Base-by-base conservation (phyloP, 2,113 vertebrate genomes). In the Sander vitreus region DNA sequence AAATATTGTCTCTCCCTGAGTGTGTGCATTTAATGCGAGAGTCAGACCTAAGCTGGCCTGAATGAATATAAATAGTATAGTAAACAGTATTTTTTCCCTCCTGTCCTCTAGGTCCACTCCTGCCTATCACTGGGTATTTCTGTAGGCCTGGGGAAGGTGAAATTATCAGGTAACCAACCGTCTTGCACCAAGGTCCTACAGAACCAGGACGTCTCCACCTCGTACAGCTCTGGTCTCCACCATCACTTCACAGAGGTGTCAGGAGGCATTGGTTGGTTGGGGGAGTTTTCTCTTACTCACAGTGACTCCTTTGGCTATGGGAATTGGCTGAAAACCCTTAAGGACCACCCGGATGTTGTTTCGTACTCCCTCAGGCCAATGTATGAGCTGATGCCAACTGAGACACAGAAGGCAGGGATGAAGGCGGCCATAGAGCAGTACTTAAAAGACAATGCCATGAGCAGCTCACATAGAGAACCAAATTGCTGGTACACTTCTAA, bases 71-170 rank as follows among this genome's bases (percentile, higher is more conserved):
- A 33, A 33, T 33, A 33, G 30, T 33, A 33, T 33, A 33, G 30
- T 33, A 33, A 33, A 5, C 30, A 1, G 30, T 33, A 33, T 33
- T 1, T 75, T 27, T 30, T 3, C 25, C 16, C 3, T 71, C 15
- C 9, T 79, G 30, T 77, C 54, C 3, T 63, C 25, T n/a, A 92
- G 91, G 83, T 77, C 1, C 60, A 84, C 60, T 27, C 70, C 65
- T 94, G 94, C 72, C 72, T 95, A n/a, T 84, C 65, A 1, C 2
- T 33, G 7, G 93, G 93, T n/a, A 0, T 92, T 1, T 57, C 39
- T 8, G 6, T 85, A 0, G 86, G 81, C 5, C 63, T 91, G 25
- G 89, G 88, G 0, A 78, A 58, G 47, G 0, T 45, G 0, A 23
- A 12, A 0, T 3, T 53, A 6, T 45, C 78, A 2, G 1, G 1